Evolutionary conservation across 2,888 invertebrate species (phyloP), one percentile per base, ranked within the genome.

Genomic region (Ditula angustiorana): DNA sequence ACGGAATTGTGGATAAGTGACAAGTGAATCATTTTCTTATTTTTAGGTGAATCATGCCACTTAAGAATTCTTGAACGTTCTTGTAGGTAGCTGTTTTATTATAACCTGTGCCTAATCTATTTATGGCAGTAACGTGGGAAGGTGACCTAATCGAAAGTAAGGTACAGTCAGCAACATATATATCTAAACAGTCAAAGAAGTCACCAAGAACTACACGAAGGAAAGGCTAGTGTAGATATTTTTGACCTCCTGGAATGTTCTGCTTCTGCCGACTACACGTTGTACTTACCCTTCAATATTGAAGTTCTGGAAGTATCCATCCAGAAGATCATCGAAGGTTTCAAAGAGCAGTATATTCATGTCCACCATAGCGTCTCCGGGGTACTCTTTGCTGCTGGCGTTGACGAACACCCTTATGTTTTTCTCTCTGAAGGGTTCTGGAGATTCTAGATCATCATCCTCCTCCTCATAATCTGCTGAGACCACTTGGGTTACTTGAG

Each of bases 341-440:
- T 97, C 97, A 82, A 97, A 97, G 71, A 97, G 96, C 73, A 96
- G 95, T 94, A 98, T 96, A 77, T 97, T 96, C 88, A 97, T 97
- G 3, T 97, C 96, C n/a, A 96, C 95, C 85, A 96, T 95, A n/a
- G 95, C 90, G 19, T 94, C 94, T 0, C 93, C 85, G 0, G 66
- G 86, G 1, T 83, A 69, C 37, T 81, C 81, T 10, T 49, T 69
- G 65, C 86, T 87, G 61, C 82, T 80, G 4, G 83, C 75, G 62
- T 88, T 88, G 2, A 76, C 71, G 69, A 92, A 92, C 0, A 92
- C 84, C 60, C 94, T 79, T 5, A 93, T 87, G 67, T 94, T 94
- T 71, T 96, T 92, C 79, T 95, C 95, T 82, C 94, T 92, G 84
- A 96, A 95, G 10, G 95, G 93, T 67, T 94, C 93, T 68, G 94